These are phyloP conservation scores for Megalonaias nervosa DNA, from an alignment of 1,140 invertebrate genomes.

Conservation along the genomic window DNA sequence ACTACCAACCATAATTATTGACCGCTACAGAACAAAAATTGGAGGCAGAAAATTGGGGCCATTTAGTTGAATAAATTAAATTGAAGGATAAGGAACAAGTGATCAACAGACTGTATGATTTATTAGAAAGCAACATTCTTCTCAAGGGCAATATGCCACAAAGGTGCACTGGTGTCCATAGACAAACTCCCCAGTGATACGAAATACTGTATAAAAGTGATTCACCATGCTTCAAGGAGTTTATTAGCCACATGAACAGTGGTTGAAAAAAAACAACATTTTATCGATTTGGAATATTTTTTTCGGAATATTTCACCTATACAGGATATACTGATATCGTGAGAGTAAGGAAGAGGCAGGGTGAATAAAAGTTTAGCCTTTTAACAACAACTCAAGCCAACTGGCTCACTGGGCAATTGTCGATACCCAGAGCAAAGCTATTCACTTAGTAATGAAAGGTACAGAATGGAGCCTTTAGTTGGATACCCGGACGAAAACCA, in stretches of 20 bases:
- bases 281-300: constrained; percentile 5
- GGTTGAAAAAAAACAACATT: constrained; percentile 12
- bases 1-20: constrained; percentile 19
- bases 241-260: constrained; percentile 17
- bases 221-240: constrained; percentile 18
- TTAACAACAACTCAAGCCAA: constrained; percentile 13
- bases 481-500: too few relatives aligned
- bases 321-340: not conserved
- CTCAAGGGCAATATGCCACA: constrained; percentile 13
- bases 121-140: constrained; percentile 1
- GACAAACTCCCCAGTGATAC: constrained; percentile 1
- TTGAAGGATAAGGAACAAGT: not conserved
- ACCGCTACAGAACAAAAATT: constrained; percentile 1
- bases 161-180: not conserved
- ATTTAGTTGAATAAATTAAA: constrained; percentile 15
- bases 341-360: constrained; percentile 3
- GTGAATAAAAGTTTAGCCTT: not conserved
- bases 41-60: constrained; percentile 2
- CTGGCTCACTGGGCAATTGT: constrained; percentile 30
- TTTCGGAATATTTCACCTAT: constrained; percentile 5
- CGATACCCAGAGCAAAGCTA: not conserved
- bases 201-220: constrained; percentile 6
- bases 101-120: not conserved
- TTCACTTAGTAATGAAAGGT: too few relatives aligned
- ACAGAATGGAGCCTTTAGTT: too few relatives aligned